Base-by-base conservation (phyloP, 2,888 invertebrate species). In the Diabrotica balteata region DNA sequence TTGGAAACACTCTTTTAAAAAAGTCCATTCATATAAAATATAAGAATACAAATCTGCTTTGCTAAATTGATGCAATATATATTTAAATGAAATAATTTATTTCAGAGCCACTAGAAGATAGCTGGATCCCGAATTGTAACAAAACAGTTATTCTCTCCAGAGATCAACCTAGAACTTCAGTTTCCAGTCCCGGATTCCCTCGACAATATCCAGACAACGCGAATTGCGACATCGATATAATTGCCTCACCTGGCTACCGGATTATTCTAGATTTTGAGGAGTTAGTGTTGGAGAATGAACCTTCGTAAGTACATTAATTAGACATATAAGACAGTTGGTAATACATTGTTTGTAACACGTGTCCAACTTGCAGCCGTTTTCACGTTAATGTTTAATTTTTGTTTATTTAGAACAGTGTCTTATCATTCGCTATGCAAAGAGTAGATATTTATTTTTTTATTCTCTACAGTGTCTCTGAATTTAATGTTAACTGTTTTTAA, bases 151-250 rank as follows among this genome's bases (percentile, higher is more conserved):
- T 86, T 17, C 84, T 94, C 75, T 88, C 89, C 7, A 88, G 88
- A 76, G 88, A 89, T 70, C 89, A 90, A 79, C 89, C 90, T 0
- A 87, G 90, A 74, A 88, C 89, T 0, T 86, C 88, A 0, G 85
- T 93, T n/a, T 89, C 91, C 59, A 93, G 93, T 80, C 95, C 95
- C 3, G 91, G 90, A 50, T 95, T 92, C 82, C 95, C 95, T 0
- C 86, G 89, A 11, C 88, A 89, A 17, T 95, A 95, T 84, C 91
- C 91, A 0, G 90, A 92, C 79, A 91, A 91, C 80, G 88, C 90
- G 52, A 88, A 90, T 74, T 96, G 96, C 82, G 86, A 88, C 75
- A 93, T 90, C 76, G 88, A 88, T 70, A 87, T 96, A 59, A 85
- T 86, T 6, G 91, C 91, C 4, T 91, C 92, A 0, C 86, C 88